Evolutionary conservation across 2,888 invertebrate genomes (phyloP).

Genomic region (Sinodicranocentrus sp.): DNA sequence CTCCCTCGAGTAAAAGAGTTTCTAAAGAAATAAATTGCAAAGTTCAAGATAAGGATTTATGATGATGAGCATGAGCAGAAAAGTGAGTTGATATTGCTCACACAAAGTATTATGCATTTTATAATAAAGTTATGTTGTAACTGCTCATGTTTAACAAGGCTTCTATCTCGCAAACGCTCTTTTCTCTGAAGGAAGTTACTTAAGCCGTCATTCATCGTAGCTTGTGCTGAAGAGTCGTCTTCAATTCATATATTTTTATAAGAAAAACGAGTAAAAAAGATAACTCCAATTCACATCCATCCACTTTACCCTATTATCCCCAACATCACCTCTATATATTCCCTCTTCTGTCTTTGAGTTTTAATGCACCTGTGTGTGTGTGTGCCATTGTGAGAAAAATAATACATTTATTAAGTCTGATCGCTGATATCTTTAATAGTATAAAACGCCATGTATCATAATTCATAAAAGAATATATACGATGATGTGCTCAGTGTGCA

Average conservation of each 20-base stretch:
- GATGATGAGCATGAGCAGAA: slow-evolving; percentile 42
- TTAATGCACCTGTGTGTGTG: not conserved
- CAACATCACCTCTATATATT: too few relatives aligned
- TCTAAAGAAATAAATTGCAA: slow-evolving; percentile 61
- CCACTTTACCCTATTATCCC: too few relatives aligned
- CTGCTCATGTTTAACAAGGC: not conserved
- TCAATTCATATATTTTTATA: too few relatives aligned
- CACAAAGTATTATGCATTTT: slow-evolving; percentile 35
- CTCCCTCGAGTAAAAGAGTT: slow-evolving; percentile 53
- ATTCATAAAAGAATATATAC: too few relatives aligned
- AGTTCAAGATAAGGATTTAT: slow-evolving; percentile 67
- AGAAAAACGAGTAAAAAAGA: too few relatives aligned
- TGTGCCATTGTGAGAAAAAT: too few relatives aligned
- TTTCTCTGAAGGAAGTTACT: slow-evolving; percentile 63
- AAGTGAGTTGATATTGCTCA: slow-evolving; percentile 44
- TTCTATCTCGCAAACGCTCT: slow-evolving; percentile 16
- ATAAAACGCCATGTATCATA: too few relatives aligned
- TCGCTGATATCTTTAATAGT: too few relatives aligned
- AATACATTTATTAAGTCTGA: too few relatives aligned
- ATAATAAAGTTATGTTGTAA: slow-evolving; percentile 21
- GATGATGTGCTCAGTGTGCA: too few relatives aligned
- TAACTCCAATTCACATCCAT: too few relatives aligned
- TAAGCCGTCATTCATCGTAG: slow-evolving; percentile 44
- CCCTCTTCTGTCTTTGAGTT: too few relatives aligned
- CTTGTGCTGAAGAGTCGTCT: not conserved